Evolutionary conservation across 2,113 vertebrate species (phyloP).

Genomic region (Mionectes macconnelli): DNA sequence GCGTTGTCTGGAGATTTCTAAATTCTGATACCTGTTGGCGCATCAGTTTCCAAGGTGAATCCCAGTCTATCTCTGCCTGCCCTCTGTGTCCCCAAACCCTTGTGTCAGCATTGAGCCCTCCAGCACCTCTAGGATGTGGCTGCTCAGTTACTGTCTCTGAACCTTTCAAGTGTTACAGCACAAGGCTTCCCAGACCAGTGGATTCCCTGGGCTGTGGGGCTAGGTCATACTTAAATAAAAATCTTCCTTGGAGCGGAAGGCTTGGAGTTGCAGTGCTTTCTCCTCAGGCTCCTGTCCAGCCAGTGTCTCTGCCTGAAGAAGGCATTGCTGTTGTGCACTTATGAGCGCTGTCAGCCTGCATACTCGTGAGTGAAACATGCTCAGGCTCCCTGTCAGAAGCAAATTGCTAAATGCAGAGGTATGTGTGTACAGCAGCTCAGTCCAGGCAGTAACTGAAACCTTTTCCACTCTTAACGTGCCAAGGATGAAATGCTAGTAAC

Average conservation of each 20-base stretch:
- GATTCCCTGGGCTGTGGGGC: not conserved
- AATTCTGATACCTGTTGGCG: not conserved
- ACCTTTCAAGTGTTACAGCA: not conserved
- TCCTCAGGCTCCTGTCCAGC: not conserved
- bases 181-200: not conserved
- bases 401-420: not conserved
- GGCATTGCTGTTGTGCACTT: not conserved
- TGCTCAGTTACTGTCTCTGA: not conserved
- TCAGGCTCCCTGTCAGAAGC: not conserved
- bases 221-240: not conserved
- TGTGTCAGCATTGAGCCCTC: not conserved
- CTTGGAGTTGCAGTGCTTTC: not conserved
- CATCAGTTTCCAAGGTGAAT: not conserved
- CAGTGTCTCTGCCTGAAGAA: not conserved
- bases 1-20: not conserved
- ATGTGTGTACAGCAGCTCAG: not conserved
- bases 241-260: not conserved
- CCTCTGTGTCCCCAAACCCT: not conserved
- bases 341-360: not conserved
- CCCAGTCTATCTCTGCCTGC: not conserved
- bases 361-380: fast-evolving
- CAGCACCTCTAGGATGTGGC: not conserved
- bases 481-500: not conserved
- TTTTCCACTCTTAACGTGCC: not conserved
- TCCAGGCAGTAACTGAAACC: not conserved